Evolutionary conservation across 2,797 vertebrate genomes (phyloP).

Genomic region (Pangasius mekongensis): DNA sequence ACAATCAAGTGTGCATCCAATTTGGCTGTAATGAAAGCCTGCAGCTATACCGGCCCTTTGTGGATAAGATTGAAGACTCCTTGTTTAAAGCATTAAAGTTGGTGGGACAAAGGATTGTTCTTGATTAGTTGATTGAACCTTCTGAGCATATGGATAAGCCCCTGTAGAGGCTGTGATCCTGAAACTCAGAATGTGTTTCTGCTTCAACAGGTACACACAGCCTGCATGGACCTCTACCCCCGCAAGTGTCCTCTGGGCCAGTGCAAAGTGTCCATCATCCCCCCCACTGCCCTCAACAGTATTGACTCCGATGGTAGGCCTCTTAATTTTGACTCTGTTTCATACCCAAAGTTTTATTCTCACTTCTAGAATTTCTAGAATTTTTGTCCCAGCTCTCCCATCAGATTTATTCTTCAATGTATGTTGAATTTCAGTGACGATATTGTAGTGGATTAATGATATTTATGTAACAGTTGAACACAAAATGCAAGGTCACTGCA

Average conservation of each 20-base stretch:
- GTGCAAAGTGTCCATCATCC: constrained; percentile 98
- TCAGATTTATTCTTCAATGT: background rate
- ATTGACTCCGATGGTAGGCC: constrained; percentile 96
- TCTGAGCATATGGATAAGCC: background rate
- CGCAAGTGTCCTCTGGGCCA: constrained; percentile 95
- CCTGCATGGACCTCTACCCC: constrained; percentile 93
- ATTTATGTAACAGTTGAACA: constrained; percentile 1
- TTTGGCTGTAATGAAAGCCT: constrained; percentile 20
- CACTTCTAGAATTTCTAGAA: background rate
- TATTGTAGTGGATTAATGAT: background rate
- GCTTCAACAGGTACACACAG: constrained; percentile 89
- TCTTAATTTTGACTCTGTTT: background rate
- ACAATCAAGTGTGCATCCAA: background rate
- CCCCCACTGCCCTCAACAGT: constrained; percentile 98
- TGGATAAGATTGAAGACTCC: constrained; percentile 20
- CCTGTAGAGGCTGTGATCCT: constrained; percentile 12
- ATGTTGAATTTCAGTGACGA: background rate
- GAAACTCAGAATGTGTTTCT: constrained; percentile 39
- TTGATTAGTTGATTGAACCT: constrained; percentile 1
- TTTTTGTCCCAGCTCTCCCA: background rate
- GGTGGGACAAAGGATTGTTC: background rate
- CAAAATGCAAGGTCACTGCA: background rate
- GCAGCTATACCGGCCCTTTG: constrained; percentile 10
- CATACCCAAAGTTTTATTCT: background rate
- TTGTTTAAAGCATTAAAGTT: background rate